These are phyloP conservation scores for Leucophenga varia DNA, from an alignment of 1,140 invertebrate species.

Conservation along the genomic window DNA sequence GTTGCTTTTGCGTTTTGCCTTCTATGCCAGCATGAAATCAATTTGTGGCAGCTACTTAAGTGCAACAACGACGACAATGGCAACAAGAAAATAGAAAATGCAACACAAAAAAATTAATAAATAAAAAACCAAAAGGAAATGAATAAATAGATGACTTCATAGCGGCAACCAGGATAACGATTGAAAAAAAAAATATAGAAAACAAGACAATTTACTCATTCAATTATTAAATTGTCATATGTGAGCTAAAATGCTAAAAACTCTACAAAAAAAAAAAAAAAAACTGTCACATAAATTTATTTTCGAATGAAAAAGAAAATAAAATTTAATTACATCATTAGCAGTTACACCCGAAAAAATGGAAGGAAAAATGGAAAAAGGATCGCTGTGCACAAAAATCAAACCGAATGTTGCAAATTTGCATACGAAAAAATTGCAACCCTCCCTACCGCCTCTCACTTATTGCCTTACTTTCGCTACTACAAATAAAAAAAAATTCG, in stretches of 20 bases:
- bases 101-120: slow-evolving; percentile 4
- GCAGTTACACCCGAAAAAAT: slow-evolving; percentile 3
- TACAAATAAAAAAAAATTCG: too few species aligned
- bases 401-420: slow-evolving; percentile 26
- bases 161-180: too few species aligned
- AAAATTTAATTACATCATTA: slow-evolving; percentile 5
- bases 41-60: slow-evolving; percentile 53
- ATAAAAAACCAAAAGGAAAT: background rate
- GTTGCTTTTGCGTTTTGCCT: too few species aligned
- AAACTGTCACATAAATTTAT: slow-evolving; percentile 4
- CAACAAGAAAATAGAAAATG: slow-evolving; percentile 9
- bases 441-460: slow-evolving; percentile 21
- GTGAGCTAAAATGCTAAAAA: too few species aligned
- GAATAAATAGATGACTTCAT: background rate
- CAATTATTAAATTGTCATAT: too few species aligned
- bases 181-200: too few species aligned
- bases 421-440: slow-evolving; percentile 21
- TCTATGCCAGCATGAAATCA: slow-evolving; percentile 45
- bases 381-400: slow-evolving; percentile 8
- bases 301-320: background rate
- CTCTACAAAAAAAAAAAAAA: too few species aligned
- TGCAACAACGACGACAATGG: slow-evolving; percentile 29
- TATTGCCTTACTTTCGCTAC: slow-evolving; percentile 6
- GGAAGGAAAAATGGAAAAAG: too few species aligned
- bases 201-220: too few species aligned